A percentile compares a stretch with the other conserved stretches of the same genome.
These are phyloP conservation scores for Streblospio benedicti DNA, from an alignment of 1,140 invertebrate genomes.

Conservation along the genomic window DNA sequence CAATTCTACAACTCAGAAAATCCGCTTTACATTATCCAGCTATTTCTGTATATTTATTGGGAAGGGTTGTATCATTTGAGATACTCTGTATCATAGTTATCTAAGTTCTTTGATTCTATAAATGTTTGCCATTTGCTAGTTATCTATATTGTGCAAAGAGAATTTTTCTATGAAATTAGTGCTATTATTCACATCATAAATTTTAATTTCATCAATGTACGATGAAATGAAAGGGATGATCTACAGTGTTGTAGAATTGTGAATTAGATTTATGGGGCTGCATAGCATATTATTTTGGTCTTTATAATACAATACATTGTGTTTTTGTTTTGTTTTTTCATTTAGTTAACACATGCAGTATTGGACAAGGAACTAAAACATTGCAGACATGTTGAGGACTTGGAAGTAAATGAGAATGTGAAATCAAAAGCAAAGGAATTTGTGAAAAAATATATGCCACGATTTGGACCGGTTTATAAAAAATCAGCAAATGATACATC, in stretches of 20 bases:
- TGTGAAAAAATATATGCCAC: constrained; percentile 90
- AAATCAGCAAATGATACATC: constrained; percentile 27
- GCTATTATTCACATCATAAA: no score
- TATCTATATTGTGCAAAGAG: no score
- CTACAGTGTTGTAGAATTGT: no score
- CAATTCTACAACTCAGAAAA: no score
- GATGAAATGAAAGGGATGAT: no score
- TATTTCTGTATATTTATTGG: background rate
- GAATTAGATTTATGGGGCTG: no score
- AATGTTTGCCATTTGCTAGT: no score
- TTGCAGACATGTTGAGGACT: constrained; percentile 73
- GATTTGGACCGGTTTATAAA: constrained; percentile 61
- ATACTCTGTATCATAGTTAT: no score
- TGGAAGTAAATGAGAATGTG: constrained; percentile 84
- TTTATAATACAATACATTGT: constrained; percentile 1
- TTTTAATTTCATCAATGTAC: no score
- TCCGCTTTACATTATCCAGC: background rate
- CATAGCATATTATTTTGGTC: background rate
- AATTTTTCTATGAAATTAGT: no score
- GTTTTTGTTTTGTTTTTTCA: background rate
- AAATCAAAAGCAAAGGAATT: constrained; percentile 80
- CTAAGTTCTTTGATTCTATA: no score
- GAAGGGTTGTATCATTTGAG: no score
- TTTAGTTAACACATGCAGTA: constrained; percentile 89
- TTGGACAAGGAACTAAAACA: constrained; percentile 91